A percentile compares a stretch with the other conserved stretches of the same genome.
phyloP scores from a whole-genome alignment of 2,113 vertebrate genomes.

The Empidonax traillii region DNA sequence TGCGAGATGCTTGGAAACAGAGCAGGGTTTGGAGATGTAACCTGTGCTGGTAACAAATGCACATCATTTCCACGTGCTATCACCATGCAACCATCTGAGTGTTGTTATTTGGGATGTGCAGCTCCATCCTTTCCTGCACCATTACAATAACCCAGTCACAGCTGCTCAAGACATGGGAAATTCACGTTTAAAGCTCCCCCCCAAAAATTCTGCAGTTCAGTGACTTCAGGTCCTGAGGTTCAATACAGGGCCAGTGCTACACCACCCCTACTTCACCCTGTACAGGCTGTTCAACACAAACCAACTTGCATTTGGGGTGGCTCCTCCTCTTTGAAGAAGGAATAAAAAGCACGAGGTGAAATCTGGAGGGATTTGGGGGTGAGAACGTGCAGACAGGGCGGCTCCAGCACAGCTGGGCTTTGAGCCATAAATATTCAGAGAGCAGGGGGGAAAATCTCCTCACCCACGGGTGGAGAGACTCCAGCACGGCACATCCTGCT shows the following conservation, averaged over 20 bases:
- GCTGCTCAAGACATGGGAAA: background rate
- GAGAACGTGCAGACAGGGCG: background rate
- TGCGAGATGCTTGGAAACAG: background rate
- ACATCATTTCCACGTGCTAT: fast-evolving
- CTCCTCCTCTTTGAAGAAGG: background rate
- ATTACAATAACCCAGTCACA: fast-evolving
- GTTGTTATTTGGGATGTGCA: background rate
- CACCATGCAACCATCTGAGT: background rate
- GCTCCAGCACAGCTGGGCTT: background rate
- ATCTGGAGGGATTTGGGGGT: background rate
- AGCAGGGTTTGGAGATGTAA: background rate
- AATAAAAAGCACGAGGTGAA: fast-evolving
- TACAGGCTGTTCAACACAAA: background rate
- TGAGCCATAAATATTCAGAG: background rate
- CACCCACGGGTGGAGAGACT: background rate
- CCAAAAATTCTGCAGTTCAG: background rate
- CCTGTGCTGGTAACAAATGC: background rate
- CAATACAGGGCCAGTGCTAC: fast-evolving
- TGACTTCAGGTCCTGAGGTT: background rate
- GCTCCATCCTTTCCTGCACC: background rate
- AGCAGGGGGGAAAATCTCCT: background rate
- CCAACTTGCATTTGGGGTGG: background rate
- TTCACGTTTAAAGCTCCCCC: background rate
- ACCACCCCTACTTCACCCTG: background rate
- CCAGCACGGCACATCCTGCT: background rate